Evolutionary conservation across 2,888 invertebrate species (phyloP).

Genomic region (Agonopterix heracliana): DNA sequence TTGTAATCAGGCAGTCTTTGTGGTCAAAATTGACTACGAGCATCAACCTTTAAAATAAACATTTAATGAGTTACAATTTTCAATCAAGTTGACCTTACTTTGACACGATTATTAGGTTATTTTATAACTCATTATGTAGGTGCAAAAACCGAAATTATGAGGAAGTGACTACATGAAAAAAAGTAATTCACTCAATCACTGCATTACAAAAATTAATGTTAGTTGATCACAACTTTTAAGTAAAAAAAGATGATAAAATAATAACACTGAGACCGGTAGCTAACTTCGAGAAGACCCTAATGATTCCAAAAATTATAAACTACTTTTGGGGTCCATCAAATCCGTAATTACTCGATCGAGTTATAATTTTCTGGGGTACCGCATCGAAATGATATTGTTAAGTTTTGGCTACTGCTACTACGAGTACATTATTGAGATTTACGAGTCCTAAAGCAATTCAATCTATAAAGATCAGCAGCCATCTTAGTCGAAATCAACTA

Average conservation of each 20-base stretch:
- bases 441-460: too few relatives aligned
- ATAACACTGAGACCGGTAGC: slow-evolving; percentile 41
- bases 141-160: slow-evolving; percentile 23
- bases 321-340: slow-evolving; percentile 28
- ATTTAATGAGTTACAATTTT: slow-evolving; percentile 3
- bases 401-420: too few relatives aligned
- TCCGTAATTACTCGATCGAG: slow-evolving; percentile 41
- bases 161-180: slow-evolving; percentile 25
- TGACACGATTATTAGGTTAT: slow-evolving; percentile 16
- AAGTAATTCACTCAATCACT: slow-evolving; percentile 27
- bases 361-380: slow-evolving; percentile 30
- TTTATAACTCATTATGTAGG: slow-evolving; percentile 15
- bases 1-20: too few relatives aligned
- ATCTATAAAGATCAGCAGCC: too few relatives aligned
- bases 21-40: too few relatives aligned
- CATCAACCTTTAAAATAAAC: slow-evolving; percentile 1
- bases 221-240: slow-evolving; percentile 18
- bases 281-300: slow-evolving; percentile 33
- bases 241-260: slow-evolving; percentile 21
- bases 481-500: too few relatives aligned
- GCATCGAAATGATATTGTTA: too few relatives aligned
- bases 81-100: background rate
- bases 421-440: too few relatives aligned
- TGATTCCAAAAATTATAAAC: slow-evolving; percentile 46
- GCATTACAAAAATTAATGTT: slow-evolving; percentile 22